Conservation (phyloP, 1,140 invertebrate species). For the Drosophila watanabei region DNA sequence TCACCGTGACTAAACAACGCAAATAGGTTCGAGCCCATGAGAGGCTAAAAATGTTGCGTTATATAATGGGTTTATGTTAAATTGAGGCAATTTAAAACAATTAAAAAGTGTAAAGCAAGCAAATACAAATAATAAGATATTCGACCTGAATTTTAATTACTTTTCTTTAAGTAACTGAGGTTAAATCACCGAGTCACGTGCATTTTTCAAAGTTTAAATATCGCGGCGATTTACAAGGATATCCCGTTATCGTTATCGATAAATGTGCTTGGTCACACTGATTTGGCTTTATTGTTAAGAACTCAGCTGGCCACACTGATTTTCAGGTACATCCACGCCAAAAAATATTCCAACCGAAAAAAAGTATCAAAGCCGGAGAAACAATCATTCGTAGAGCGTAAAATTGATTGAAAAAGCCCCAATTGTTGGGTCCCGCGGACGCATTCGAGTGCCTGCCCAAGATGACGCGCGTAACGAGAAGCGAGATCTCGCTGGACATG, state of each 20-base stretch:
- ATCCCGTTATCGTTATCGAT: background rate
- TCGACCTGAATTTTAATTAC: background rate
- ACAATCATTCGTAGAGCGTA: background rate
- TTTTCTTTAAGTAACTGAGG: too few species aligned
- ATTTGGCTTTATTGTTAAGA: too few species aligned
- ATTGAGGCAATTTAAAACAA: background rate
- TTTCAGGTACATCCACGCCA: too few species aligned
- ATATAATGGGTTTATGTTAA: background rate
- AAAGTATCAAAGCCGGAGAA: conserved; percentile 41
- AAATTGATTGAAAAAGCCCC: conserved; percentile 15
- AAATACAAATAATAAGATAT: background rate
- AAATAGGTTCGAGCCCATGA: background rate
- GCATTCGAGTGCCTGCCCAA: conserved; percentile 23
- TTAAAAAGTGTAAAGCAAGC: background rate
- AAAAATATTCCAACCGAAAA: conserved; percentile 25
- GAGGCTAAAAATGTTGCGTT: background rate
- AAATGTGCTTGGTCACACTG: too few species aligned
- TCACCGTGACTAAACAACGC: conserved; percentile 21
- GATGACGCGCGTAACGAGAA: conserved; percentile 80
- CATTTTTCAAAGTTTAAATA: background rate
- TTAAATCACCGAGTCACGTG: too few species aligned
- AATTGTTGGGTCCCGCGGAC: conserved; percentile 36
- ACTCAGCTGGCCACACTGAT: too few species aligned
- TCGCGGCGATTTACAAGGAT: background rate
- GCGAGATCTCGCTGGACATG: conserved; percentile 87